A percentile compares a stretch with the other conserved stretches of the same genome.
phyloP scores from a whole-genome alignment of 2,797 vertebrate genomes.

The Nasua narica region DNA sequence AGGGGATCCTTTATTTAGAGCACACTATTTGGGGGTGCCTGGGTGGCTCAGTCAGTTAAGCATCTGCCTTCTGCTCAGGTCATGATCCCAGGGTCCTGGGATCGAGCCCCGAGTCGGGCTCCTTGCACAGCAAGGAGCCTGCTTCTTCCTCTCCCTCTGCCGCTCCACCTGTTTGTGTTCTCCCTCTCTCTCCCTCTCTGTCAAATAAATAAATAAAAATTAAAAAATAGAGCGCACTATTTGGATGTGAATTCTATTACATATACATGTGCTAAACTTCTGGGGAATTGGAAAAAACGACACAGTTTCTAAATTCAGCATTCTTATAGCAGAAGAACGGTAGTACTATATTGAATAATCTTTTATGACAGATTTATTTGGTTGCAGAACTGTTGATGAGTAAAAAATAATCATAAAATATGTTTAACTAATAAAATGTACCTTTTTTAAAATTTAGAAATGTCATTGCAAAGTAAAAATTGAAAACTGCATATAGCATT shows the following conservation, averaged over 20 bases:
- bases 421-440: background rate
- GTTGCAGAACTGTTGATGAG: background rate
- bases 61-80: background rate
- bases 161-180: background rate
- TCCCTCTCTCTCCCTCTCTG: no score
- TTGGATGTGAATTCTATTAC: background rate
- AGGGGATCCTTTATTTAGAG: background rate
- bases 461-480: background rate
- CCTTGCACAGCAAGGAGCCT: background rate
- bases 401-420: background rate
- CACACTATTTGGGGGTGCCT: background rate
- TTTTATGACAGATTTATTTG: background rate
- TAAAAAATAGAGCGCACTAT: background rate
- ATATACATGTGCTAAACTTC: background rate
- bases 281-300: background rate
- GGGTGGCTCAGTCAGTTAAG: background rate
- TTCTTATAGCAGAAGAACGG: background rate
- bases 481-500: background rate
- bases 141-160: background rate
- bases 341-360: background rate
- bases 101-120: fast-evolving
- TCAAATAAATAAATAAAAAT: background rate
- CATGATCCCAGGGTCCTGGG: background rate
- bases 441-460: background rate
- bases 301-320: background rate